These are phyloP conservation scores for Bactericera cockerelli DNA, from an alignment of 1,140 invertebrate genomes.

Conservation along the genomic window DNA sequence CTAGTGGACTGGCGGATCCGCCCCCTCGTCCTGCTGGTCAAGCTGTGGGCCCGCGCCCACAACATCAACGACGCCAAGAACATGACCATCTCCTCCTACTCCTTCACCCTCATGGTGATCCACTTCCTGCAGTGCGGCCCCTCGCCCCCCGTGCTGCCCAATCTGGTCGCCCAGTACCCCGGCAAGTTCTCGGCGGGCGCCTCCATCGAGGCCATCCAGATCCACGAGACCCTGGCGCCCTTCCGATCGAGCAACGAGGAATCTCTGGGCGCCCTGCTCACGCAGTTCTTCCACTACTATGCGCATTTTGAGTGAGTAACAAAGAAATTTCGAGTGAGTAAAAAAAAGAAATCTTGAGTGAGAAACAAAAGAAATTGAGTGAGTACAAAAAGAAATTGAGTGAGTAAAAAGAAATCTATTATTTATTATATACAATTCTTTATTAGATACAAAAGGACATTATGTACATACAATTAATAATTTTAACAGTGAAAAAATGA, in stretches of 20 bases:
- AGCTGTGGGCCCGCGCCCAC: constrained; percentile 87
- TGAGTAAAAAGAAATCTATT: no score
- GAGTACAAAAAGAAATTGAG: no score
- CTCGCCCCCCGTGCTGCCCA: constrained; percentile 67
- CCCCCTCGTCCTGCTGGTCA: constrained; percentile 77
- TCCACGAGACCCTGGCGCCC: constrained; percentile 29
- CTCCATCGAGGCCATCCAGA: constrained; percentile 40
- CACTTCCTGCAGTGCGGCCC: constrained; percentile 90
- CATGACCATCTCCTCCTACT: constrained; percentile 92
- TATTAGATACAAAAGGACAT: no score
- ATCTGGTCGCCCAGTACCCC: constrained; percentile 56
- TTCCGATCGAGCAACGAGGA: constrained; percentile 46
- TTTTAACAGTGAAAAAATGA: no score
- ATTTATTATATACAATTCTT: no score
- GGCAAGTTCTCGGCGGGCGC: constrained; percentile 45
- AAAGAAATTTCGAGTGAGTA: no score
- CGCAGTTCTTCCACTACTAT: constrained; percentile 82
- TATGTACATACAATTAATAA: no score
- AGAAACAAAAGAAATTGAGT: no score
- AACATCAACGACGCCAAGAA: constrained; percentile 91
- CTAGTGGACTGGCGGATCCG: constrained; percentile 87
- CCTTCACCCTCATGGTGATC: constrained; percentile 89
- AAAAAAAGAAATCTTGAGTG: no score
- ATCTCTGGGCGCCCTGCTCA: constrained; percentile 69
- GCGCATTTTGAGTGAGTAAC: constrained; percentile 62